Evolutionary conservation across 2,888 invertebrate genomes (phyloP).

Genomic region (Leucophenga maculata): DNA sequence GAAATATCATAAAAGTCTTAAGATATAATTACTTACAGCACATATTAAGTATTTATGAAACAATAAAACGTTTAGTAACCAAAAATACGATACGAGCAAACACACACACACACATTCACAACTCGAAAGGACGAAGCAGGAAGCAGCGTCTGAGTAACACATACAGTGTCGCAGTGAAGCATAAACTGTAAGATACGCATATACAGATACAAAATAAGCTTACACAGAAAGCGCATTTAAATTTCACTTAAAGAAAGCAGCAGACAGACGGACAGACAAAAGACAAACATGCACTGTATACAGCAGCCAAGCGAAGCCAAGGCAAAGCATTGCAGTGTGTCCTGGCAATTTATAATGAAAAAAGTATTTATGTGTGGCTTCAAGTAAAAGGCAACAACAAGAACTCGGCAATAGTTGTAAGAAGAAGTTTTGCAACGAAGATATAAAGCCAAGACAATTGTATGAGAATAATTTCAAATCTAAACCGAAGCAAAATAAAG

Average conservation of each 20-base stretch:
- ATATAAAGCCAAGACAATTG: conserved; percentile 19
- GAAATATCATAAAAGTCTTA: conserved; percentile 48
- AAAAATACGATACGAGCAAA: conserved; percentile 27
- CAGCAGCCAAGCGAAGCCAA: neutral
- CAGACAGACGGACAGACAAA: neutral
- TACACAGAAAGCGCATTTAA: conserved; percentile 18
- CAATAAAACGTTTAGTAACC: conserved; percentile 56
- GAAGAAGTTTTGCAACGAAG: neutral
- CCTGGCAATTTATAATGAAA: neutral
- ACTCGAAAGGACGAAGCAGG: conserved; percentile 44
- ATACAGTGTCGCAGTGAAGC: conserved; percentile 40
- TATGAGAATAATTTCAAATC: conserved; percentile 23
- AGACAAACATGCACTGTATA: neutral
- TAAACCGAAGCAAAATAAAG: conserved; percentile 27
- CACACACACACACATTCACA: conserved; percentile 39
- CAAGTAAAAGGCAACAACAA: neutral
- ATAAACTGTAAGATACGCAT: neutral
- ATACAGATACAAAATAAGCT: neutral
- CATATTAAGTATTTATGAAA: conserved; percentile 65
- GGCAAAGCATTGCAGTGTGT: neutral
- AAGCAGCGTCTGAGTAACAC: conserved; percentile 38
- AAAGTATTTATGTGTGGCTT: conserved; percentile 16
- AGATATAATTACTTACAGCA: conserved; percentile 60
- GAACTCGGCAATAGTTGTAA: neutral
- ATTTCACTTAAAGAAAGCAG: conserved; percentile 8